These are phyloP conservation scores for Leptura quadrifasciata DNA, from an alignment of 2,888 invertebrate genomes.

Conservation along the genomic window DNA sequence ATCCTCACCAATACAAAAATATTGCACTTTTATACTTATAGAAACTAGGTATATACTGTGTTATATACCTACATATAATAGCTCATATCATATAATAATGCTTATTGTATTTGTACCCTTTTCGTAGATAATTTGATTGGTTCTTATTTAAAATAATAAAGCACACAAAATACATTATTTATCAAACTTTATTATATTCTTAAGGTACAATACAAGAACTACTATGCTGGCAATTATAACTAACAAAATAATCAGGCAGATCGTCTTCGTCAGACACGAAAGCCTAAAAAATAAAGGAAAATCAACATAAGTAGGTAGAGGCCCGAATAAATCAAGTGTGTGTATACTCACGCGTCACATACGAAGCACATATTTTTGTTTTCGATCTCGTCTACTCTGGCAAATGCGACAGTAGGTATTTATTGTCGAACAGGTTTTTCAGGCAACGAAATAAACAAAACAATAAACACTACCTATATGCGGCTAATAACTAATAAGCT, in stretches of 20 bases:
- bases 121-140: too few relatives aligned
- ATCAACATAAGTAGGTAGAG: neutral
- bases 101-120: too few relatives aligned
- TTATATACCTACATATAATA: too few relatives aligned
- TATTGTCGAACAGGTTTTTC: neutral
- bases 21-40: too few relatives aligned
- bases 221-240: conserved; percentile 2
- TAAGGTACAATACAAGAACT: conserved; percentile 2
- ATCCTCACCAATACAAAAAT: too few relatives aligned
- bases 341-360: conserved; percentile 17
- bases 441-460: neutral
- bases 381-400: neutral
- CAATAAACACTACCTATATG: neutral
- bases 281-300: conserved; percentile 2
- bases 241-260: neutral
- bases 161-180: conserved; percentile 2
- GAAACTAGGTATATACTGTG: too few relatives aligned
- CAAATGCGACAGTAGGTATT: neutral
- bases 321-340: neutral
- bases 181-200: conserved; percentile 23
- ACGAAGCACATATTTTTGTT: conserved; percentile 18
- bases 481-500: neutral
- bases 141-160: too few relatives aligned
- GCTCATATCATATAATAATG: too few relatives aligned
- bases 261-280: conserved; percentile 6